A percentile compares a stretch with the other conserved stretches of the same genome.
phyloP scores from a whole-genome alignment of 2,113 vertebrate species.

The Nicator chloris region DNA sequence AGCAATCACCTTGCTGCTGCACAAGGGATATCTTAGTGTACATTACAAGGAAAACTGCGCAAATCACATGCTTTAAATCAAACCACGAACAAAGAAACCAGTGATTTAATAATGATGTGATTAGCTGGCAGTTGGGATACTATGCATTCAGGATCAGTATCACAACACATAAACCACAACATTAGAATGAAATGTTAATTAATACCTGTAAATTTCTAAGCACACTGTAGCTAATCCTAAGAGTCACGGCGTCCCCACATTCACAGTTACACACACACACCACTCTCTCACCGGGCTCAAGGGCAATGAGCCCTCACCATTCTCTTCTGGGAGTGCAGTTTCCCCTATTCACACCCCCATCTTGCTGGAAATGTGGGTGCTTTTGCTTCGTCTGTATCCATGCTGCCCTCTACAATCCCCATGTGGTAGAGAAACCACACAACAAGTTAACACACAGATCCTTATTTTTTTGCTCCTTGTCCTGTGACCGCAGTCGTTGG shows the following conservation, averaged over 20 bases:
- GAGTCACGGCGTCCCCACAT: neutral
- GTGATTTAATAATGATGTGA: neutral
- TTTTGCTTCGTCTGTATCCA: neutral
- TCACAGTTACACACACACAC: neutral
- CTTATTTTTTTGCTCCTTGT: neutral
- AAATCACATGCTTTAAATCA: neutral
- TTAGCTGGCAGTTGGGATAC: neutral
- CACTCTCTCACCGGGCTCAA: neutral
- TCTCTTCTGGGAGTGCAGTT: neutral
- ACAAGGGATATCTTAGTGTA: neutral
- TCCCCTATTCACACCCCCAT: neutral
- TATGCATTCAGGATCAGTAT: neutral
- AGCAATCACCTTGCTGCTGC: neutral
- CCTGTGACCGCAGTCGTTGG: accelerated
- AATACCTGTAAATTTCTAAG: neutral
- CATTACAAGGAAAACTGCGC: neutral
- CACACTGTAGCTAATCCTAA: neutral
- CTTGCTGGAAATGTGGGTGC: neutral
- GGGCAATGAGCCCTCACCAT: neutral
- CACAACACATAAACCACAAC: neutral
- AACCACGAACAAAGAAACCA: neutral
- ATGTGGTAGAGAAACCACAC: neutral
- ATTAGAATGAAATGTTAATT: neutral
- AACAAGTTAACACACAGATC: neutral
- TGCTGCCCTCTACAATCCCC: neutral